Base-by-base conservation (phyloP, 92 coral and sea anemone genomes). In the Ricordea florida region DNA sequence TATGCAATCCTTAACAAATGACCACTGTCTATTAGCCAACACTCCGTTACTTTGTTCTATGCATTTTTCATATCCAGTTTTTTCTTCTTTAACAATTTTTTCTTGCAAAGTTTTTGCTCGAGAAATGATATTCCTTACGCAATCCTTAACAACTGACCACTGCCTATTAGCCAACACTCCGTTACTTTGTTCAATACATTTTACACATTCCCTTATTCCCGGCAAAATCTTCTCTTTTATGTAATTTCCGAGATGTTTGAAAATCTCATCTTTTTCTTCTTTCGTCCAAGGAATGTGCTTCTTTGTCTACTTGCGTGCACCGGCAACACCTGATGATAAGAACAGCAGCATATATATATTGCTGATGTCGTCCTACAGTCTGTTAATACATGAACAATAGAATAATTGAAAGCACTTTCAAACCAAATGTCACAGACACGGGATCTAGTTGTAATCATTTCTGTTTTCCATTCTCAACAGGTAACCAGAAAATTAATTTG, bases 131-230 rank as follows among this genome's bases (percentile, higher is more conserved):
- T 83, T 83, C 43, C 53, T 75, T 27, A 59, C 43, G 23, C 51
- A 83, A 45, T 65, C 60, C 46, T 83, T 83, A 24, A 83, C 87
- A 3, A 46, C 45, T 20, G 74, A 22, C 87, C 87, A 81, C 13
- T 60, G 24, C 10, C 87, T 40, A 28, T 60, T 47, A 15, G 32
- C 72, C 24, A 80, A 70, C 13, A 48, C 41, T 34, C 72, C 72
- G 22, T 10, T 6, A 23, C 87, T 81, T 21, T 62, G 62, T 42
- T 47, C 5, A 14, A 81, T 61, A 36, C 87, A 81, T 20, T 52
- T 52, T 3, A 20, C 23, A 27, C 87, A 81, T 18, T 62, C 87
- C 34, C 24, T 10, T 62, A 71, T 81, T 16, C 80, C 80, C 5
- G 87, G 87, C 5, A 61, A 35, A 36, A 33, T 63, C 10, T 40